Percentiles rank a stretch among this genome's conserved stretches.
Conservation (phyloP, 2,113 vertebrate species). For the Tyto alba region DNA sequence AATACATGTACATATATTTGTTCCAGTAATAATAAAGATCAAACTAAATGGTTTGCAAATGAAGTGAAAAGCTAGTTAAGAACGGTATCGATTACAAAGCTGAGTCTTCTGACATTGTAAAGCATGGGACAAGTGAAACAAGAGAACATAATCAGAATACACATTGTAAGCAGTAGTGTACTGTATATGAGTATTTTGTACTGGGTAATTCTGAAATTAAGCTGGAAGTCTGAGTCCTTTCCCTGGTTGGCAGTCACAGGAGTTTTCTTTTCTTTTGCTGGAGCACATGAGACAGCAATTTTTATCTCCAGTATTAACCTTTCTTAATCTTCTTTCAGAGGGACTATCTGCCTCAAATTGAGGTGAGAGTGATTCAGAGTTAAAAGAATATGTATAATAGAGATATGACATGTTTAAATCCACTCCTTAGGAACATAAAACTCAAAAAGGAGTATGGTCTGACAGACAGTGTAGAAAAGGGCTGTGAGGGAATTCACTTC, state of each 20-base stretch:
- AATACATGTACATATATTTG: neutral
- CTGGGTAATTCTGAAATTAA: neutral
- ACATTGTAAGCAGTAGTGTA: neutral
- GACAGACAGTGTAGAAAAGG: neutral
- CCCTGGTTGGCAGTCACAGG: neutral
- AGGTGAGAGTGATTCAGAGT: neutral
- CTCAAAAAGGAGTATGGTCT: neutral
- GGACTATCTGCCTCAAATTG: neutral
- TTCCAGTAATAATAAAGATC: neutral
- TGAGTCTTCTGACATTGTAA: neutral
- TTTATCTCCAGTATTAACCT: slow-evolving; percentile 2
- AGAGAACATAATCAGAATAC: neutral
- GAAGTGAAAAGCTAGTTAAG: neutral
- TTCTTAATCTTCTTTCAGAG: slow-evolving; percentile 12
- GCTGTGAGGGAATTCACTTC: neutral
- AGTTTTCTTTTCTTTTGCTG: neutral
- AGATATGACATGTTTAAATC: slow-evolving; percentile 10
- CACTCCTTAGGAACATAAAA: neutral
- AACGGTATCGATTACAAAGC: neutral
- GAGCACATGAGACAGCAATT: neutral
- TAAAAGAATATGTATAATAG: slow-evolving; percentile 24
- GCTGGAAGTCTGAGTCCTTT: neutral
- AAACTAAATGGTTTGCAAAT: neutral
- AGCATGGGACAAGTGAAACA: neutral
- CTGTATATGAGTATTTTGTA: neutral